phyloP scores from a whole-genome alignment of 1,140 invertebrate genomes.

The Pemphigus obesinymphae region DNA sequence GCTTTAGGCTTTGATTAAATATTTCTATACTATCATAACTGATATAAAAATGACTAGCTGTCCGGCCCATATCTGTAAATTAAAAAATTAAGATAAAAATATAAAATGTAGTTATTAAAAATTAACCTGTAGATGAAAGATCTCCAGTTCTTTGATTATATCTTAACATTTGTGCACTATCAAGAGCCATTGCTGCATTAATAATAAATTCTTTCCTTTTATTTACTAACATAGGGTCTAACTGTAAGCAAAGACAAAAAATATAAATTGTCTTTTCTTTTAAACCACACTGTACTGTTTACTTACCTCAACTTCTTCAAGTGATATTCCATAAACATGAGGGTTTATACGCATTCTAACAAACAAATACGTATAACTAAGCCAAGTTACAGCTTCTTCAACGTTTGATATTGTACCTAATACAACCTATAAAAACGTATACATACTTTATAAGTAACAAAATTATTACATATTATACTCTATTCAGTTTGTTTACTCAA shows the following conservation, averaged over 20 bases:
- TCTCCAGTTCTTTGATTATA: conserved; percentile 80
- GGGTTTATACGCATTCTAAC: conserved; percentile 92
- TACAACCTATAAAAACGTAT: conserved; percentile 69
- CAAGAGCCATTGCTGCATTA: conserved; percentile 73
- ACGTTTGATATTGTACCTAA: conserved; percentile 93
- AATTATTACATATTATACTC: neutral
- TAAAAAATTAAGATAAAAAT: conserved; percentile 38
- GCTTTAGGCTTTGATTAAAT: conserved; percentile 74
- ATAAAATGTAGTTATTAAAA: neutral
- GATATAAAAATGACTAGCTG: conserved; percentile 96
- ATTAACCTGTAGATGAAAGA: conserved; percentile 67
- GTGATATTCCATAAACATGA: conserved; percentile 79
- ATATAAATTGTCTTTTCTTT: neutral
- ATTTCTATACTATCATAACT: conserved; percentile 93
- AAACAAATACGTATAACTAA: conserved; percentile 95
- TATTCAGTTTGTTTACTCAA: no score
- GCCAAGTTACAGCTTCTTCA: conserved; percentile 94
- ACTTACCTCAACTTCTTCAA: conserved; percentile 58
- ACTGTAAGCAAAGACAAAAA: conserved; percentile 51
- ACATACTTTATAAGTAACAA: conserved; percentile 45
- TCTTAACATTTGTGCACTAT: conserved; percentile 91
- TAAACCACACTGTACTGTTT: neutral
- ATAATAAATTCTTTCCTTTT: conserved; percentile 73
- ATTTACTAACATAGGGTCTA: conserved; percentile 70
- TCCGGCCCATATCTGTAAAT: conserved; percentile 79